phyloP scores from a whole-genome alignment of 2,888 invertebrate species.

The Ornithoptera priamus region DNA sequence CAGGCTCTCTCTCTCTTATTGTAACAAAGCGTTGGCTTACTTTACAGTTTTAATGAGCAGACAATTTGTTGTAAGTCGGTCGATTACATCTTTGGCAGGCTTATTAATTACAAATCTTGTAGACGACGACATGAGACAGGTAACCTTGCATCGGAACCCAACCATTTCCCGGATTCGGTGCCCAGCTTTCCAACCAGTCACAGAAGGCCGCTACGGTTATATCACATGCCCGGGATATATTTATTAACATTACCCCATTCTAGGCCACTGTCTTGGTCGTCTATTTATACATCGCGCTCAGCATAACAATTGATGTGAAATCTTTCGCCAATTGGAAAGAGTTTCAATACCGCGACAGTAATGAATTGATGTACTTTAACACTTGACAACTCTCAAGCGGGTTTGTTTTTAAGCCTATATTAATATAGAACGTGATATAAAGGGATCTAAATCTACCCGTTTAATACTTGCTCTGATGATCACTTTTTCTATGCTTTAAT shows the following conservation, averaged over 20 bases:
- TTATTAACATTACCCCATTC: constrained; percentile 43
- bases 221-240: constrained; percentile 46
- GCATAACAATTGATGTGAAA: constrained; percentile 57
- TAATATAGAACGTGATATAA: constrained; percentile 34
- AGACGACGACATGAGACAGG: no score
- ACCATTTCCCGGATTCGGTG: constrained; percentile 10
- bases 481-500: no score
- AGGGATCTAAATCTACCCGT: no score
- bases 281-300: constrained; percentile 57
- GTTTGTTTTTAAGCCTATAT: constrained; percentile 32
- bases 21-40: no score
- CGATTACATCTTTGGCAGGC: not conserved
- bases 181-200: constrained; percentile 16
- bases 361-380: constrained; percentile 59
- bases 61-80: constrained; percentile 28
- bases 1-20: no score
- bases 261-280: constrained; percentile 53
- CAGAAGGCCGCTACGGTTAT: constrained; percentile 44
- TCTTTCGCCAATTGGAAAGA: constrained; percentile 67
- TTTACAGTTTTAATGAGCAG: no score
- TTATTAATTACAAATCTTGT: not conserved
- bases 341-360: constrained; percentile 55
- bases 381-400: constrained; percentile 38
- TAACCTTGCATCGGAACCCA: no score
- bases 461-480: no score